These are phyloP conservation scores for Psittacula echo DNA, from an alignment of 2,797 vertebrate species.

Conservation along the genomic window DNA sequence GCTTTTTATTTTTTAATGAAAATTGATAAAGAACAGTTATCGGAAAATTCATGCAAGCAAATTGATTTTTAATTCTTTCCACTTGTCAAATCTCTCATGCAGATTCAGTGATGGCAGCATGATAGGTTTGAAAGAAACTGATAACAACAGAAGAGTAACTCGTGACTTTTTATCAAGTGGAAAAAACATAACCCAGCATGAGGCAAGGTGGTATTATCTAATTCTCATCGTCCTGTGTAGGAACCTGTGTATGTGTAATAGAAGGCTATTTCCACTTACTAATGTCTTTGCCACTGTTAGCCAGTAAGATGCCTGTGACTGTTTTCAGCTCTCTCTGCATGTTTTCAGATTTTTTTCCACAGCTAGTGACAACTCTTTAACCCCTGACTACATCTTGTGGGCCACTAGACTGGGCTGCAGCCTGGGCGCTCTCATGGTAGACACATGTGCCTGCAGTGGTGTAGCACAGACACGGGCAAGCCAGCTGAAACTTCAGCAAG, in stretches of 20 bases:
- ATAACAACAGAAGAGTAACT: background rate
- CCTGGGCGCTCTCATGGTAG: background rate
- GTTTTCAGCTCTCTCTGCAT: background rate
- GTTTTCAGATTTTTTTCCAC: background rate
- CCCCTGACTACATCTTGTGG: background rate
- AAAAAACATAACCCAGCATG: background rate
- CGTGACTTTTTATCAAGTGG: background rate
- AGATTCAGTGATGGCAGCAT: background rate
- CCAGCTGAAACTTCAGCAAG: background rate
- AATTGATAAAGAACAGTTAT: background rate
- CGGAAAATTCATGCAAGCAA: slow-evolving; percentile 4
- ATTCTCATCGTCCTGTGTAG: background rate
- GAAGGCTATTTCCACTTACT: slow-evolving; percentile 37
- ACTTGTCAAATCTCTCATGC: background rate
- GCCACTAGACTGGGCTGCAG: background rate
- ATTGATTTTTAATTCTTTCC: slow-evolving; percentile 46
- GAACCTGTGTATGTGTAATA: background rate
- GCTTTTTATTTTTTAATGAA: background rate
- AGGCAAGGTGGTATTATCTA: background rate
- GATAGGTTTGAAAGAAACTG: background rate
- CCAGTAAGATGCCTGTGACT: background rate
- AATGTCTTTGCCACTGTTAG: background rate
- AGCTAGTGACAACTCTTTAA: background rate
- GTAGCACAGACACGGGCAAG: background rate
- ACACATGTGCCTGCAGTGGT: background rate